Evolutionary conservation across 2,113 vertebrate species (phyloP), one percentile per base, ranked within the genome.

Genomic region (Pelusios castaneus): DNA sequence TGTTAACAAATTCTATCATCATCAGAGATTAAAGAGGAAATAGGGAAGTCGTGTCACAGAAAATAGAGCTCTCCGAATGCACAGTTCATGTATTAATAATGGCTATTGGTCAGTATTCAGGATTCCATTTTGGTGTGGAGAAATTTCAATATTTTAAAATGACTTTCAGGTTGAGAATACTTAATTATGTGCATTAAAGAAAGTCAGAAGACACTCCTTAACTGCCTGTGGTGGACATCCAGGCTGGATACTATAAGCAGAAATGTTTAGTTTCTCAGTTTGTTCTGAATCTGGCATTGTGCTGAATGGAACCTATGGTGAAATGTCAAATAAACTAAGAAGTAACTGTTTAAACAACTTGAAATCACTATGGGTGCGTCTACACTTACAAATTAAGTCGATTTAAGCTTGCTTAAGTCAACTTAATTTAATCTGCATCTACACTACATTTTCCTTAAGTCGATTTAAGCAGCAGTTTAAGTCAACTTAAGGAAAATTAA

Each of bases 1-100:
- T 97, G 96, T 94, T 58, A 54, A 75, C 58, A 80, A 87, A 77
- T 85, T 93, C 93, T 90, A 34, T 86, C 82, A 2, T 89, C 92
- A 95, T 0, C 1, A 90, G 90, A 84, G 49, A 73, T 78, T 58
- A 80, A 91, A 84, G 87, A 87, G 27, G 85, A 93, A 89, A 94
- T 85, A 91, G 95, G 86, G 89, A 85, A 85, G 79, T 38, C 2
- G 0, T 70, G 43, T 49, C 89, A 79, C 88, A 63, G 84, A 92
- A 89, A 34, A 81, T 82, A 60, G 34, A 41, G 45, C 80, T 93
- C 43, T 41, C 92, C 92, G 88, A 45, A 17, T 22, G 31, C 63
- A 67, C 49, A 87, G 77, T 67, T 90, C 73, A 95, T 91, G 52
- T n/a, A 87, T 73, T 90, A 88, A 58, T 73, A 82, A 90, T 75